phyloP scores from a whole-genome alignment of 2,113 vertebrate species.

The Loxodonta africana region DNA sequence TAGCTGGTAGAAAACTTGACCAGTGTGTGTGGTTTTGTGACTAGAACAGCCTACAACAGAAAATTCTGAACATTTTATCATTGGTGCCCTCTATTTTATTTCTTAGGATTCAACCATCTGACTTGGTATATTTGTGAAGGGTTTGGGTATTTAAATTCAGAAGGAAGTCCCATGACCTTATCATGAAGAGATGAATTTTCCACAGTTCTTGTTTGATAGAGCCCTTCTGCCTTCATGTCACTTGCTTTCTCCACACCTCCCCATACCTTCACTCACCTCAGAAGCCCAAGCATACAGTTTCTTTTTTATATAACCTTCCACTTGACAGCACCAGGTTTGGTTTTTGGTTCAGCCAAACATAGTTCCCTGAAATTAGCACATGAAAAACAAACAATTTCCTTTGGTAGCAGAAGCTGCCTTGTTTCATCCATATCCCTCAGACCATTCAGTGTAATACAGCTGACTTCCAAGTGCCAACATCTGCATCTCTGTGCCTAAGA shows the following conservation, averaged over 20 bases:
- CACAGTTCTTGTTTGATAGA: neutral
- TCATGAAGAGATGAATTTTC: neutral
- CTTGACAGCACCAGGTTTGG: no score
- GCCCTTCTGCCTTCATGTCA: neutral
- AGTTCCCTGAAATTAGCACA: conserved; percentile 26
- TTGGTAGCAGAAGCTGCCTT: neutral
- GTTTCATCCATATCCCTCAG: neutral
- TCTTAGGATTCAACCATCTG: neutral
- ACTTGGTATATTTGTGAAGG: neutral
- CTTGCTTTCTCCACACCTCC: neutral
- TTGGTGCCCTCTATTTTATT: neutral
- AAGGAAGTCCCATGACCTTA: neutral
- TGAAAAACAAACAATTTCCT: neutral
- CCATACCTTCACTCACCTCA: neutral
- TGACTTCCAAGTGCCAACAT: neutral
- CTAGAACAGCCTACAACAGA: neutral
- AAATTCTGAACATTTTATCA: conserved; percentile 6
- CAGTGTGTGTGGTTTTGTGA: neutral
- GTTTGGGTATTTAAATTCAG: neutral
- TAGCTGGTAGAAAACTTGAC: neutral
- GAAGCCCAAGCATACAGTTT: neutral
- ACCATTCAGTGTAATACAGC: neutral
- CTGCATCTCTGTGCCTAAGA: neutral
- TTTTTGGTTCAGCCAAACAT: neutral
- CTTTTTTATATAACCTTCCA: conserved; percentile 7